Base-by-base conservation (phyloP, 2,113 vertebrate species). In the Apaloderma vittatum region DNA sequence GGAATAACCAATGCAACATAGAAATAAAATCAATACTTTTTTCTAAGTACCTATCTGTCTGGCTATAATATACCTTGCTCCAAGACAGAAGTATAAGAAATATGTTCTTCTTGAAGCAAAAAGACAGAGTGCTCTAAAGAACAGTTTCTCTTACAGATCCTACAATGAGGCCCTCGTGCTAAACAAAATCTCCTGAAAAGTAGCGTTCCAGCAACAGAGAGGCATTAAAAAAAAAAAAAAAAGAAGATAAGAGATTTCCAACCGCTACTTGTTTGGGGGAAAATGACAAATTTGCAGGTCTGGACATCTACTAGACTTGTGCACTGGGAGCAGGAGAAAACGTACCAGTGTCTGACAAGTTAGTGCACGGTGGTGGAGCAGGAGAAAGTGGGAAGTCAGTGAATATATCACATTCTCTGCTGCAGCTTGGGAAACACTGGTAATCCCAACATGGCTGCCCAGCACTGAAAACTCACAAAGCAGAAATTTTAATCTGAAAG, bases 1-100 rank as follows among this genome's bases (percentile, higher is more conserved):
- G 94, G 94, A 96, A 95, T 94, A 94, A 94, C 81, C 94, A 94
- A 94, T 94, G 52, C 59, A 95, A 76, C 63, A 55, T 34, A 97
- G 88, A 88, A 94, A 94, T 77, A 92, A 96, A 94, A 96, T 94
- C 71, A 88, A 59, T 91, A 40, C 86, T 12, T 94, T 80, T 86
- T 88, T 86, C 75, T 58, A 74, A 76, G 49, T 74, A 93, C 51
- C 51, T 94, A 45, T 92, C 86, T 91, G 72, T 51, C 86, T 91
- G 36, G 17, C 37, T 93, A 36, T 74, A 88, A 92, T 71, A 49
- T 83, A 71, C 73, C 85, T 91, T 87, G 3, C 16, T 94, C 6
- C 6, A 15, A 72, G 80, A 75, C 27, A 91, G 61, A 91, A 94
- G 71, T 67, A 75, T 17, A 81, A 79, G 43, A 95, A 94, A 89